Percentiles rank a stretch among this genome's conserved stretches.
Evolutionary conservation across 1,140 invertebrate genomes (phyloP).

Genomic region (Heterodera carotae): DNA sequence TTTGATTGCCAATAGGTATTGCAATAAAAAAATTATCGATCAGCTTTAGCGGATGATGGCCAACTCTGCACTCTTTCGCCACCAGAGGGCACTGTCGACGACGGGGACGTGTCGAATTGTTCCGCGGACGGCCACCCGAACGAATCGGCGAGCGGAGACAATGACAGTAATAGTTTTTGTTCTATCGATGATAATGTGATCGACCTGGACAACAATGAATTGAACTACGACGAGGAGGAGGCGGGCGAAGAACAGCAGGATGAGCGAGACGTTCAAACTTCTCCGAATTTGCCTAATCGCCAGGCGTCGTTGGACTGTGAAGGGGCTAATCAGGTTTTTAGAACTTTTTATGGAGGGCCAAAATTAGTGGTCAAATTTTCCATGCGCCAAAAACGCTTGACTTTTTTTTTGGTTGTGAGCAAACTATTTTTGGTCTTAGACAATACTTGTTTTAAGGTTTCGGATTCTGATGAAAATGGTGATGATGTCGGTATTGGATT

Average conservation of each 20-base stretch:
- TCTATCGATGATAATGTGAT: constrained; percentile 11
- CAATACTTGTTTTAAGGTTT: neutral
- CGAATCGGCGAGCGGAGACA: neutral
- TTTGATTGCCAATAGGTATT: too few relatives aligned
- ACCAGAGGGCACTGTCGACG: neutral
- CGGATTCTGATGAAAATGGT: neutral
- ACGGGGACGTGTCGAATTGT: neutral
- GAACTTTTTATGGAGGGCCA: too few relatives aligned
- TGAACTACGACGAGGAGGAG: constrained; percentile 28
- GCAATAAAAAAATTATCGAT: neutral
- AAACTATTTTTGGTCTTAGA: neutral
- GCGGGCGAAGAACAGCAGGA: neutral
- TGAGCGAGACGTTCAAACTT: neutral
- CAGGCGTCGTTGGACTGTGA: neutral
- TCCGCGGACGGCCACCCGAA: neutral
- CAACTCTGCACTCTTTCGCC: neutral
- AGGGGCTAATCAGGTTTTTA: neutral
- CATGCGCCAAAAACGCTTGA: neutral
- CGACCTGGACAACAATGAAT: constrained; percentile 24
- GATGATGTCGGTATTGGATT: neutral
- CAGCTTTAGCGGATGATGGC: neutral
- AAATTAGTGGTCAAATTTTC: too few relatives aligned
- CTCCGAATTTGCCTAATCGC: neutral
- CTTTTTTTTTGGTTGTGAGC: neutral
- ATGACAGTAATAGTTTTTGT: neutral